Conservation (phyloP, 2,888 invertebrate genomes). For the Chrysodeixis includens region DNA sequence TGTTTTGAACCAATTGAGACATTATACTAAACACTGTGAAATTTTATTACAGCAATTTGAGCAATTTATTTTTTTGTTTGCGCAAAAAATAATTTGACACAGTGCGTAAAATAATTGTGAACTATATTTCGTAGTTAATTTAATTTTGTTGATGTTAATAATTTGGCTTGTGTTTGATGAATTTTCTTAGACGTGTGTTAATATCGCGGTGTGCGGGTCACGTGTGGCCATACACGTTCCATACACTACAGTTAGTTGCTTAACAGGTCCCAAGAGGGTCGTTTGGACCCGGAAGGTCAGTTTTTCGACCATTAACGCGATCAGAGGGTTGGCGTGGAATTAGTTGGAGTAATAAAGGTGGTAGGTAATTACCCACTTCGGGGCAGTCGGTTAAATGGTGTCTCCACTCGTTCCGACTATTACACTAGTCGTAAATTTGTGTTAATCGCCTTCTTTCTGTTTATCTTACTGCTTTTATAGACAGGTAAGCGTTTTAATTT, state of each 20-base stretch:
- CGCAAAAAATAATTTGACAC: slow-evolving; percentile 37
- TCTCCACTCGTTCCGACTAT: slow-evolving; percentile 53
- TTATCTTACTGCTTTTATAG: slow-evolving; percentile 20
- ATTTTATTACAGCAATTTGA: slow-evolving; percentile 53
- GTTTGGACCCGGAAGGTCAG: slow-evolving; percentile 84
- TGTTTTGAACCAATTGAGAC: slow-evolving; percentile 58
- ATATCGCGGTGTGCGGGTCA: slow-evolving; percentile 64
- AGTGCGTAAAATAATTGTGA: slow-evolving; percentile 35
- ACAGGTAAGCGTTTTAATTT: slow-evolving; percentile 5
- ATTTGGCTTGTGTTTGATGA: background rate
- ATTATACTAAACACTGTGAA: slow-evolving; percentile 55
- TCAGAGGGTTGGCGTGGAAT: slow-evolving; percentile 81
- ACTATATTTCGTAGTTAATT: slow-evolving; percentile 42
- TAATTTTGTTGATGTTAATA: slow-evolving; percentile 21
- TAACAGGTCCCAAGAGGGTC: slow-evolving; percentile 81
- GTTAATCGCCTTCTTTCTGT: slow-evolving; percentile 52
- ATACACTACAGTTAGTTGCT: slow-evolving; percentile 73
- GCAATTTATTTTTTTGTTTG: slow-evolving; percentile 42
- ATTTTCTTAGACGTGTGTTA: slow-evolving; percentile 23
- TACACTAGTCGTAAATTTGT: slow-evolving; percentile 54
- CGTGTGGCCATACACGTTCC: slow-evolving; percentile 61
- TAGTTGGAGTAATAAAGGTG: slow-evolving; percentile 83
- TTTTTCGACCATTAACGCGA: slow-evolving; percentile 87
- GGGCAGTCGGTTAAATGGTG: slow-evolving; percentile 73
- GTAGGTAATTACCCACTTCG: slow-evolving; percentile 83